A percentile compares a stretch with the other conserved stretches of the same genome.
These are phyloP conservation scores for Pongo abelii DNA, from an alignment of 2,113 vertebrate species.

Conservation along the genomic window DNA sequence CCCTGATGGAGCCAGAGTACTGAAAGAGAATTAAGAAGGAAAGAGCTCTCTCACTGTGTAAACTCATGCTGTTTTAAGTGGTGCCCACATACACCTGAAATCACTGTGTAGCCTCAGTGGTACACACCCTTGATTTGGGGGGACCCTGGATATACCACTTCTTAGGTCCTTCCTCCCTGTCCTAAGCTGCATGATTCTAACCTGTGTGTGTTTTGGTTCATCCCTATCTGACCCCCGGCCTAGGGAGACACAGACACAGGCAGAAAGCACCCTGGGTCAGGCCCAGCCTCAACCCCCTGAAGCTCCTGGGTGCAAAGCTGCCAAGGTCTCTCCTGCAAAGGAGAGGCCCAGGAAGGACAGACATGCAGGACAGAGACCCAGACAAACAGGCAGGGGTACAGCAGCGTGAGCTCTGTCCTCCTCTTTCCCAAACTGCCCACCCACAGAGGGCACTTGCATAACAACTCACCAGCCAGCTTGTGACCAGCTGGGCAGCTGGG, in stretches of 20 bases:
- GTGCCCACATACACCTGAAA: background rate
- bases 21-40: background rate
- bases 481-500: background rate
- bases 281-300: background rate
- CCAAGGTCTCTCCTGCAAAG: conserved; percentile 18
- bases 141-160: background rate
- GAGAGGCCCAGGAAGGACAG: conserved; percentile 44
- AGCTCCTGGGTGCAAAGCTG: conserved; percentile 25
- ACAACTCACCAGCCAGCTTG: background rate
- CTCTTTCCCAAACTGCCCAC: background rate
- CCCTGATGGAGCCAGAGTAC: background rate
- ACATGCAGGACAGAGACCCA: conserved; percentile 63
- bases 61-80: background rate
- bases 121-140: background rate
- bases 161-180: background rate
- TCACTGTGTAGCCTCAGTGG: background rate
- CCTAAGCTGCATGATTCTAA: background rate
- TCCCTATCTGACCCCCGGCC: background rate
- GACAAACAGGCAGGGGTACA: conserved; percentile 71
- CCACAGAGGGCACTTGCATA: background rate
- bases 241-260: conserved; percentile 50
- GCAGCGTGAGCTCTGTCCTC: conserved; percentile 69
- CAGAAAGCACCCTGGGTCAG: conserved; percentile 12
- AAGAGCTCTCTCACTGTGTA: background rate
- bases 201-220: background rate